Base-by-base conservation (phyloP, 2,888 invertebrate genomes). In the Helicoverpa assulta region DNA sequence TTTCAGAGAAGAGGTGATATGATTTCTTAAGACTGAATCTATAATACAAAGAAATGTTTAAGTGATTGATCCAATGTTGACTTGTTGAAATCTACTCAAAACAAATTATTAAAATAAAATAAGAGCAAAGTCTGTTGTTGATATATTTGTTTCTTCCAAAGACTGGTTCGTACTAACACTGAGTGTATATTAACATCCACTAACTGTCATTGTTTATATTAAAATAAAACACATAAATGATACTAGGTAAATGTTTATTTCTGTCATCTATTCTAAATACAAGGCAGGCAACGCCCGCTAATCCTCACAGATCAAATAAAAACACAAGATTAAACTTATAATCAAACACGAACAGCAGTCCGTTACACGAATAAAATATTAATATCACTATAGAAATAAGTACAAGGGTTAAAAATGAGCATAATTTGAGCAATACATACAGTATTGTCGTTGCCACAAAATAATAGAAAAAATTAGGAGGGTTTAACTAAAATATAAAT, bases 181-280 rank as follows among this genome's bases (percentile, higher is more conserved):
- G 18, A 37, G 33, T 67, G 51, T 58, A 18, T 52, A 55, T 43
- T 50, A 66, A 21, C 43, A 55, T 18, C 43, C 5, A 19, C 59
- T 59, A 56, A 60, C 56, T 64, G 43, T 47, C 33, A 63, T 26
- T 77, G 60, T 80, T 64, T 67, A 62, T 60, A 62, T 47, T 43
- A 63, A 78, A 84, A 89, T 88, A 82, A 86, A 91, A 92, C 73
- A 72, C 73, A 43, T 70, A 59, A 37, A 78, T 82, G 86, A 91
- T 92, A 91, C 95, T 95, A 95, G 92, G 91, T 94, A 93, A 94
- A 93, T 91, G 89, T 95, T 94, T 95, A 95, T 94, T 94, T 82
- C 87, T 91, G 91, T 92, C 85, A 87, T 91, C 90, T 94, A 94
- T 91, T 86, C 92, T 94, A 94, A 92, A 89, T 91, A 93, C 90